Percentiles rank a stretch among this genome's conserved stretches.
Conservation (phyloP, 2,888 invertebrate genomes). For the Hofmannophila pseudospretella region DNA sequence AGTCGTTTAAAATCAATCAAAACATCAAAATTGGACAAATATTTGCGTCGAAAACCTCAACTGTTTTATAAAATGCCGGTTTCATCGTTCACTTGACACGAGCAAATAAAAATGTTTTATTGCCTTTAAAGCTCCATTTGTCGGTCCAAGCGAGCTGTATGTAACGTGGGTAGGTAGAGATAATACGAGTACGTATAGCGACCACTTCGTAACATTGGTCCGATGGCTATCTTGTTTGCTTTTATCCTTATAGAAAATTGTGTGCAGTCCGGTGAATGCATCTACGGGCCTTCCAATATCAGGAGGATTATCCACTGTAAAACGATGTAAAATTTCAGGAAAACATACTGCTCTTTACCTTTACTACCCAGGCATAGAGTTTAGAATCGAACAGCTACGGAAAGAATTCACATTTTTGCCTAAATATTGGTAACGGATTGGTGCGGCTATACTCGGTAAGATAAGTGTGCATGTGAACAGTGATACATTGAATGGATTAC, state of each 20-base stretch:
- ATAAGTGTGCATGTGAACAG: conserved; percentile 62
- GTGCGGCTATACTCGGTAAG: conserved; percentile 63
- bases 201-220: conserved; percentile 53
- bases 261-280: conserved; percentile 74
- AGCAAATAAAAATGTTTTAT: conserved; percentile 49
- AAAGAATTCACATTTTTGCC: conserved; percentile 68
- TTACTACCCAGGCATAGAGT: conserved; percentile 31
- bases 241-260: conserved; percentile 78
- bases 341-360: conserved; percentile 33
- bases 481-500: conserved; percentile 73
- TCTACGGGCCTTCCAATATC: conserved; percentile 73
- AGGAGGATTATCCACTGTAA: conserved; percentile 65
- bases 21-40: conserved; percentile 37
- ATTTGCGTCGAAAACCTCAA: conserved; percentile 43
- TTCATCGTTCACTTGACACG: conserved; percentile 41
- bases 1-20: conserved; percentile 17
- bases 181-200: conserved; percentile 24
- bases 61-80: conserved; percentile 39
- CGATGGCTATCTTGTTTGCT: conserved; percentile 76
- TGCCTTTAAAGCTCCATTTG: conserved; percentile 37
- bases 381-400: conserved; percentile 29
- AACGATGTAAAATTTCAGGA: conserved; percentile 54
- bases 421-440: conserved; percentile 76
- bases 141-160: conserved; percentile 13
- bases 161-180: not conserved